Conservation (phyloP, 2,797 vertebrate species). For the Nothura maculosa region DNA sequence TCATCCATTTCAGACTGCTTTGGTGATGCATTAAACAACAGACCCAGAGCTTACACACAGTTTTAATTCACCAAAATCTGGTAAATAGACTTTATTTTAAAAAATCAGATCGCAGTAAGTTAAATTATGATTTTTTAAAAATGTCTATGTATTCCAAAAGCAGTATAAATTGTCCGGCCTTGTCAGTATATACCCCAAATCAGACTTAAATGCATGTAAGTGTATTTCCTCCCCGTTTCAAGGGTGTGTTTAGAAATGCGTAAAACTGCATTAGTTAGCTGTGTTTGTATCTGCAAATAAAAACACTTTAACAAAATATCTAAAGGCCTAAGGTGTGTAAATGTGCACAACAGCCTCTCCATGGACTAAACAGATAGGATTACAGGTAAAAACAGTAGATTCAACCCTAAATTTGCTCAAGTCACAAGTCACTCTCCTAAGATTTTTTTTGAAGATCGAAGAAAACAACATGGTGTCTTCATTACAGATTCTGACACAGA, state of each 20-base stretch:
- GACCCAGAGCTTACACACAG: not conserved
- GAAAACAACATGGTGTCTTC: not conserved
- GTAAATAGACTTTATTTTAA: not conserved
- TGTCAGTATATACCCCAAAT: not conserved
- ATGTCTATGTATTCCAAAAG: not conserved
- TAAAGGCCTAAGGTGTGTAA: not conserved
- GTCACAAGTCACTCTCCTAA: not conserved
- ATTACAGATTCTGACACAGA: conserved; percentile 8
- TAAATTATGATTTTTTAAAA: not conserved
- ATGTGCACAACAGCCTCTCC: fast-evolving
- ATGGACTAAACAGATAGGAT: not conserved
- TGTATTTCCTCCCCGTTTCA: not conserved
- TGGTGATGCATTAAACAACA: not conserved
- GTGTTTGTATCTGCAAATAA: not conserved
- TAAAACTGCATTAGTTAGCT: not conserved
- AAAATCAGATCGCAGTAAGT: not conserved
- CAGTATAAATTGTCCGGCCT: not conserved
- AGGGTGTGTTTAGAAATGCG: not conserved
- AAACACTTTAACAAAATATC: not conserved
- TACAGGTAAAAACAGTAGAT: not conserved
- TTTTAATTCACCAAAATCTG: not conserved
- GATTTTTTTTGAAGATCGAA: not conserved
- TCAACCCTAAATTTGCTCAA: not conserved
- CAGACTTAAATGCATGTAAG: not conserved
- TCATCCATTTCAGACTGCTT: not conserved